Conservation (phyloP, 2,113 vertebrate genomes). For the Lycocorax pyrrhopterus region DNA sequence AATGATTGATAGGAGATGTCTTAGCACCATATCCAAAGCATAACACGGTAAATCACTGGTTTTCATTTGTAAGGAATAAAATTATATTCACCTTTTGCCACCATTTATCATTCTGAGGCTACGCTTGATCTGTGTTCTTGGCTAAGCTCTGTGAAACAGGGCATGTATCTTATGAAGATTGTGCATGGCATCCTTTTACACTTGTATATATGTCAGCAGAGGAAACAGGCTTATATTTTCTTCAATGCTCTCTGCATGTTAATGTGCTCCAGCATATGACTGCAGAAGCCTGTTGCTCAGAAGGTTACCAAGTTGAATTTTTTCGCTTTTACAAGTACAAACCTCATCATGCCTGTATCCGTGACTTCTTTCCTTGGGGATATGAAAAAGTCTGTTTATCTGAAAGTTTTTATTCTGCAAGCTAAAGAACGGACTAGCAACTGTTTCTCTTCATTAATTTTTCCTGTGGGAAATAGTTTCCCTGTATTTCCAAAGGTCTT, state of each 20-base stretch:
- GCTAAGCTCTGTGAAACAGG: not conserved
- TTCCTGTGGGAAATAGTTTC: not conserved
- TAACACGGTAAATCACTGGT: conserved; percentile 50
- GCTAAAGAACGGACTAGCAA: not conserved
- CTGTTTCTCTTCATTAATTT: not conserved
- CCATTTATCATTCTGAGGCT: conserved; percentile 44
- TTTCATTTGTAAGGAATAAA: conserved; percentile 52
- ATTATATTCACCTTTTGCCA: conserved; percentile 30
- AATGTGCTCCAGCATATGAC: not conserved
- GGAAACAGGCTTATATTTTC: not conserved
- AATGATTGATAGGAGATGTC: conserved; percentile 34
- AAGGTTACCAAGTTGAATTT: not conserved
- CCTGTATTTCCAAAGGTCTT: not conserved
- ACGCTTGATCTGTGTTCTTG: not conserved
- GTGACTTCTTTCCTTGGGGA: not conserved
- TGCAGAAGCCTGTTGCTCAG: not conserved
- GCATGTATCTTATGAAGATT: not conserved
- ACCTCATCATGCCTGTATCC: not conserved
- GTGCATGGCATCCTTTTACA: not conserved
- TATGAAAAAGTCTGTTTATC: not conserved
- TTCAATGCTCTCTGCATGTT: not conserved
- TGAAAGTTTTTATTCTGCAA: not conserved
- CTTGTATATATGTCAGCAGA: not conserved
- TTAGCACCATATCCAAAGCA: not conserved
- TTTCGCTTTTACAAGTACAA: not conserved